Conservation (phyloP, 1,140 invertebrate genomes). For the Drosophila pseudoobscura region DNA sequence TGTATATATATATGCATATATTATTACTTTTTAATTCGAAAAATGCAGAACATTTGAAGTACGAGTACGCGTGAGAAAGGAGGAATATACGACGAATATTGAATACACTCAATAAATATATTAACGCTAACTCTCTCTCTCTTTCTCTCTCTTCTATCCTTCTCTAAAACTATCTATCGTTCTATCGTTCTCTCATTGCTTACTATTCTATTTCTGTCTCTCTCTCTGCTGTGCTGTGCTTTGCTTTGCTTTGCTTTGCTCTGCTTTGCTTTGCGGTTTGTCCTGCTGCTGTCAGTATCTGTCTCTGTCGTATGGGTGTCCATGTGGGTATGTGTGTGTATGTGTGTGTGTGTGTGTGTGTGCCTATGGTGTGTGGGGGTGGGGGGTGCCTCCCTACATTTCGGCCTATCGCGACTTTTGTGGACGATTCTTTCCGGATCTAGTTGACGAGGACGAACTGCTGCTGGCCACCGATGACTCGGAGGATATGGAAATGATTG, state of each 20-base stretch:
- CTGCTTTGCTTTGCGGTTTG: too few relatives aligned
- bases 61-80: slow-evolving; percentile 22
- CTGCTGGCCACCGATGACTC: slow-evolving; percentile 76
- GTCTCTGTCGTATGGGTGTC: not conserved
- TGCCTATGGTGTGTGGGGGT: not conserved
- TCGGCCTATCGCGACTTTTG: slow-evolving; percentile 5
- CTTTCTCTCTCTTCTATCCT: not conserved
- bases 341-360: not conserved
- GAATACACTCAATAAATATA: slow-evolving; percentile 34
- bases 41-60: slow-evolving; percentile 46
- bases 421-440: slow-evolving; percentile 53
- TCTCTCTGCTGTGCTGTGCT: slow-evolving; percentile 6
- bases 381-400: slow-evolving; percentile 8
- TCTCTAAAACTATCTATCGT: not conserved
- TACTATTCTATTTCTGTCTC: slow-evolving; percentile 3
- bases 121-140: slow-evolving; percentile 2
- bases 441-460: slow-evolving; percentile 56
- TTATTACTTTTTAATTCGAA: slow-evolving; percentile 24
- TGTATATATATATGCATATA: too few relatives aligned
- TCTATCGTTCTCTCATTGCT: not conserved
- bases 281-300: slow-evolving; percentile 15
- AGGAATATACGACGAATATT: too few relatives aligned
- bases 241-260: too few relatives aligned
- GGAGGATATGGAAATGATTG: slow-evolving; percentile 82
- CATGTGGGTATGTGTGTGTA: slow-evolving; percentile 1